A percentile compares a stretch with the other conserved stretches of the same genome.
phyloP scores from a whole-genome alignment of 37 sponge, comb jelly and placozoan genomes.

The Tethya wilhelma region DNA sequence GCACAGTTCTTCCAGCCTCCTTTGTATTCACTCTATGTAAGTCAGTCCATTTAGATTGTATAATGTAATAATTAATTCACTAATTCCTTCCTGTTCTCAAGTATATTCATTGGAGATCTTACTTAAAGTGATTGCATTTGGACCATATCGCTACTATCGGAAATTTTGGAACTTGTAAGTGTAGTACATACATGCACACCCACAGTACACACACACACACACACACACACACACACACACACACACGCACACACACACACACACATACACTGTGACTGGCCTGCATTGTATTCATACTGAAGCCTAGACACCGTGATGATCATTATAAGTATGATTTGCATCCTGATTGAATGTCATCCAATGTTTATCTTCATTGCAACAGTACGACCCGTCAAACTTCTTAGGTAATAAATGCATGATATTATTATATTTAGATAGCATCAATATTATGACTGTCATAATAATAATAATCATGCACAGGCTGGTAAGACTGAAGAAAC shows the following conservation, averaged over 20 bases:
- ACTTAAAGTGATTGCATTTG: too few species aligned
- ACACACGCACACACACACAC: not conserved
- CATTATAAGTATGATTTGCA: slow-evolving; percentile 8
- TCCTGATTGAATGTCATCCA: slow-evolving; percentile 13
- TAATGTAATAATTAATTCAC: not conserved
- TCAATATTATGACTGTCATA: too few species aligned
- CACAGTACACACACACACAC: too few species aligned
- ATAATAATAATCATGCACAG: too few species aligned
- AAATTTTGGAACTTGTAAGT: too few species aligned
- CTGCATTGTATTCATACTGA: too few species aligned
- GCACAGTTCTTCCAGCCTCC: too few species aligned
- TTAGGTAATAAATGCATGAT: slow-evolving; percentile 44
- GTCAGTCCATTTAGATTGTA: not conserved
- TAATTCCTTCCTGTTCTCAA: too few species aligned
- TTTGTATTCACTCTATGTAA: not conserved
- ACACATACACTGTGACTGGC: not conserved
- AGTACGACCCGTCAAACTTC: slow-evolving; percentile 36
- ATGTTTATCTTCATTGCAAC: slow-evolving; percentile 15
- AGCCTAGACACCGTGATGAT: slow-evolving; percentile 53
- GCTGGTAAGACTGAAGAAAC: slow-evolving; percentile 67
- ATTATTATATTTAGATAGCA: too few species aligned
- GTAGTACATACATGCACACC: too few species aligned
- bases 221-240: not conserved
- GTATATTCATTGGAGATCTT: too few species aligned
- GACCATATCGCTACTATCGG: too few species aligned